Conservation (phyloP, 2,888 invertebrate genomes). For the Junonia oenone region DNA sequence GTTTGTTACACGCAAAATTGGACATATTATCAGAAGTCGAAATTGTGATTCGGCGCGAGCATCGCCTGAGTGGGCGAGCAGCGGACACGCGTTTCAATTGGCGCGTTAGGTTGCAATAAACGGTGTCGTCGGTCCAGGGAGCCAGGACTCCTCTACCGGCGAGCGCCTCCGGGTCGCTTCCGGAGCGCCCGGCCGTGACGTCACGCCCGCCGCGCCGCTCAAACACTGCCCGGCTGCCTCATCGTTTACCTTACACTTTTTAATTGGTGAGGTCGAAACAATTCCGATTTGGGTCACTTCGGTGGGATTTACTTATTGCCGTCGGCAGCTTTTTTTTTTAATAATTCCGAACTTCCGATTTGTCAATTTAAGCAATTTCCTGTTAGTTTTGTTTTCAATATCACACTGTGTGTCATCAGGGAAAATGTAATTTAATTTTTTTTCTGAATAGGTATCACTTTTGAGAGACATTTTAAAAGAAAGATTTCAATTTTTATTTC, state of each 20-base stretch:
- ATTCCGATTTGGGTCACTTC: slow-evolving; percentile 74
- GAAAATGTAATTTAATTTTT: not conserved
- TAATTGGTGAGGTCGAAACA: slow-evolving; percentile 75
- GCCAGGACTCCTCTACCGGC: slow-evolving; percentile 56
- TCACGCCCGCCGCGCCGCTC: slow-evolving; percentile 40
- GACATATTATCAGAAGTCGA: slow-evolving; percentile 43
- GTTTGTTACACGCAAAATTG: slow-evolving; percentile 16
- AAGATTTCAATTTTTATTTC: not conserved
- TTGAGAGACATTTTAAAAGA: too few relatives aligned
- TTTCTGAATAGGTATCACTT: too few relatives aligned
- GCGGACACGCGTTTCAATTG: slow-evolving; percentile 76
- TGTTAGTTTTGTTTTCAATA: slow-evolving; percentile 1
- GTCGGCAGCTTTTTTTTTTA: slow-evolving; percentile 19
- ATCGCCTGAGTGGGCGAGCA: slow-evolving; percentile 54
- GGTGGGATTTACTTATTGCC: slow-evolving; percentile 51
- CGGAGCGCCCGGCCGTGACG: slow-evolving; percentile 56
- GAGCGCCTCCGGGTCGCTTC: slow-evolving; percentile 56
- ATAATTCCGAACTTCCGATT: slow-evolving; percentile 21
- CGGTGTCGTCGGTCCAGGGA: slow-evolving; percentile 55
- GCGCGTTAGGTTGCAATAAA: slow-evolving; percentile 65
- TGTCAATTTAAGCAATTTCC: slow-evolving; percentile 19
- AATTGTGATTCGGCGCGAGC: slow-evolving; percentile 49
- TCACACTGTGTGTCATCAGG: not conserved
- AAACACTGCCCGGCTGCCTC: slow-evolving; percentile 37
- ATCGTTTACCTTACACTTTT: slow-evolving; percentile 72